These are phyloP conservation scores for Micoletzkya japonica DNA, from an alignment of 2,888 invertebrate genomes.

Conservation along the genomic window DNA sequence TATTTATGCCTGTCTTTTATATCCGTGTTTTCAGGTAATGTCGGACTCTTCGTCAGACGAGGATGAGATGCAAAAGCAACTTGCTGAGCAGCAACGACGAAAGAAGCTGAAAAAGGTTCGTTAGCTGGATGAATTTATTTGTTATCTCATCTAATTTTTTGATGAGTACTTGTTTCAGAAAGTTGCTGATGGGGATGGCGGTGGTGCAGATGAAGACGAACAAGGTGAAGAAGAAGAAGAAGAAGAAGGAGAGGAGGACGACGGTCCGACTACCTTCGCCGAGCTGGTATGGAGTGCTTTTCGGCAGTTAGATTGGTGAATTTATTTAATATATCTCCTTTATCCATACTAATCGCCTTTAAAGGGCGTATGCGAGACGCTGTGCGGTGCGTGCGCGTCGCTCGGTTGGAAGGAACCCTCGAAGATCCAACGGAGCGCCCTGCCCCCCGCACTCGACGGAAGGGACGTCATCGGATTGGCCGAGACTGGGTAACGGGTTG, in stretches of 20 bases:
- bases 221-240: conserved; percentile 30
- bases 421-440: conserved; percentile 90
- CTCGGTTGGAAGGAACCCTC: conserved; percentile 92
- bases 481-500: conserved; percentile 75
- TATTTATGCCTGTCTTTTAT: background rate
- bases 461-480: conserved; percentile 79
- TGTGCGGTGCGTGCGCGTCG: conserved; percentile 87
- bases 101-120: conserved; percentile 33
- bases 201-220: conserved; percentile 88
- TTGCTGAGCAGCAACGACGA: conserved; percentile 23
- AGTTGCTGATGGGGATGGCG: conserved; percentile 92
- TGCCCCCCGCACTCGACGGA: conserved; percentile 86
- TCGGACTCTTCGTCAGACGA: conserved; percentile 48
- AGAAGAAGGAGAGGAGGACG: conserved; percentile 35
- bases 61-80: conserved; percentile 36
- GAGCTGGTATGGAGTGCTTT: conserved; percentile 33
- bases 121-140: background rate
- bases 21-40: conserved; percentile 30
- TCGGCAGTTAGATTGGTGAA: background rate
- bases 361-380: conserved; percentile 82
- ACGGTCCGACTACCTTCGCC: conserved; percentile 36
- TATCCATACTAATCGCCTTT: background rate
- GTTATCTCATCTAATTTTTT: background rate
- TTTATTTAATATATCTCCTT: background rate
- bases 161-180: conserved; percentile 69